Base-by-base conservation (phyloP, 2,888 invertebrate genomes). In the Macrosoma leucophasiata region DNA sequence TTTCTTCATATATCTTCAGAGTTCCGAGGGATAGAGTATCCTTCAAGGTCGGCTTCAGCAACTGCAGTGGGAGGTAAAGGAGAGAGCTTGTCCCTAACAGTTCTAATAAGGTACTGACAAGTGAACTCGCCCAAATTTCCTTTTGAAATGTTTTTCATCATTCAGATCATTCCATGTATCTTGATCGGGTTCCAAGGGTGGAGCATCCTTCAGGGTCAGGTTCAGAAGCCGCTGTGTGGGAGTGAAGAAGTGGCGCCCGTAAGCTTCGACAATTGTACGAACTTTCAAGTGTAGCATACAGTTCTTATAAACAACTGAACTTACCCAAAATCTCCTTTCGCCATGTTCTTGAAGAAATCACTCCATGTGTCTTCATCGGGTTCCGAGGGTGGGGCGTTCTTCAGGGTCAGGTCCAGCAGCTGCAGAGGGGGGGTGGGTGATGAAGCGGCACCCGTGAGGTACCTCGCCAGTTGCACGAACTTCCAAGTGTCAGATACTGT, bases 371-470 rank as follows among this genome's bases (percentile, higher is more conserved):
- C 36, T 0, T 60, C 57, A 41, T 73, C 54, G 0, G 44, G 43
- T 1, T 36, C 41, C 0, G 41, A 72, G 39, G 51, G 72, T 44
- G 74, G 84, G 1, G 89, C 85, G 57, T 89, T 89, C 2, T 84
- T 70, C 18, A 93, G 72, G 17, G 88, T 84, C 2, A 91, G 64
- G 1, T 88, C 84, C 2, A 91, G 88, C 79, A 29, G 86, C 36
- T 41, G 86, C 69, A 51, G 89, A 42, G 72, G 31, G 66, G 73
- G 31, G 77, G 38, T 84, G 75, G 64, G 91, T 26, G 84, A 64
- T 15, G 66, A 57, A 1, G 85, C 72, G 10, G 79, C 75, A 12
- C 88, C 84, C 1, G 52, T 38, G 52, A 90, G 64, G 64, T 92
- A 94, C 0, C 86, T 69, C 27, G 90, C 71, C 39, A 88, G 86